Percentiles rank a stretch among this genome's conserved stretches.
Evolutionary conservation across 2,888 invertebrate genomes (phyloP).

Genomic region (Aspidiotus rigidus): DNA sequence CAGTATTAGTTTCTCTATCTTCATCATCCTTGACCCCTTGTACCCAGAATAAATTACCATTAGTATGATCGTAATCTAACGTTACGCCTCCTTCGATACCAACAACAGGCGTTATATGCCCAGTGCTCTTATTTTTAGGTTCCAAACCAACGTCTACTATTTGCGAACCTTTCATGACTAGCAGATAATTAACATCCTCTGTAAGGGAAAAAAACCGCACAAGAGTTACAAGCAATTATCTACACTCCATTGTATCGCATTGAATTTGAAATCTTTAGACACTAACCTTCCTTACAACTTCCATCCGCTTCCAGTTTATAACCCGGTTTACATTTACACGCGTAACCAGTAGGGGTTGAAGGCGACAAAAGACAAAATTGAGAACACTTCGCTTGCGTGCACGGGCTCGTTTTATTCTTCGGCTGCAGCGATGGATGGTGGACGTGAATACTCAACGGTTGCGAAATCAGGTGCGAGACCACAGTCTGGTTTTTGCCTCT

Average conservation of each 20-base stretch:
- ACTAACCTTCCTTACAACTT: slow-evolving; percentile 29
- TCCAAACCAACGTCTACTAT: slow-evolving; percentile 74
- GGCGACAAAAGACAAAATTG: slow-evolving; percentile 89
- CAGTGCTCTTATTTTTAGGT: slow-evolving; percentile 64
- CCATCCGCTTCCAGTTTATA: slow-evolving; percentile 47
- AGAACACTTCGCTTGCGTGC: slow-evolving; percentile 63
- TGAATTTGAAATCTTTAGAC: not conserved
- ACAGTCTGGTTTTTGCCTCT: slow-evolving; percentile 85
- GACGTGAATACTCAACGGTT: slow-evolving; percentile 89
- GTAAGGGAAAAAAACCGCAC: slow-evolving; percentile 30
- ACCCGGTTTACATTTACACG: slow-evolving; percentile 88
- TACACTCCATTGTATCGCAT: not conserved
- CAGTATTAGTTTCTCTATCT: slow-evolving; percentile 53
- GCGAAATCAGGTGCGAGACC: slow-evolving; percentile 85
- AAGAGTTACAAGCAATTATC: not conserved
- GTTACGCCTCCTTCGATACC: slow-evolving; percentile 80
- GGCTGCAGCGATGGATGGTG: slow-evolving; percentile 93
- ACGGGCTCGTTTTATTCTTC: slow-evolving; percentile 59
- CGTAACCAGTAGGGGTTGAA: slow-evolving; percentile 56
- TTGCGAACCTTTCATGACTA: slow-evolving; percentile 82
- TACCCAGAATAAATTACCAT: slow-evolving; percentile 77
- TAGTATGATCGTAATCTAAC: slow-evolving; percentile 82
- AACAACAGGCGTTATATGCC: slow-evolving; percentile 75
- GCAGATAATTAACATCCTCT: slow-evolving; percentile 79
- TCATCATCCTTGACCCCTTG: slow-evolving; percentile 62